Evolutionary conservation across 92 coral and sea anemone species (phyloP).

Genomic region (Isaurus tuberculatus): DNA sequence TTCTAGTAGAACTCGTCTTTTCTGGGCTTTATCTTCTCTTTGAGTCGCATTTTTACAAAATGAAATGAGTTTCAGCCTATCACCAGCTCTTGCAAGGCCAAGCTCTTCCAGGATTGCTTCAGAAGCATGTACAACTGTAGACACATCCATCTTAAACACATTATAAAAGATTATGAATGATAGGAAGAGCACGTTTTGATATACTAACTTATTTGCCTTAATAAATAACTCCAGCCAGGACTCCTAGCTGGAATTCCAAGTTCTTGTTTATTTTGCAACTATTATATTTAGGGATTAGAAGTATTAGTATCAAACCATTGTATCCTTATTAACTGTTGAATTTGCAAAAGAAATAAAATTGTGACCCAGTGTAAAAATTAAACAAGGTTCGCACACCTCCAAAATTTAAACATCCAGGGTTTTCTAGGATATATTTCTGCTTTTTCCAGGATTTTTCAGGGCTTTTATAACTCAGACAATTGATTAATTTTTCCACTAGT

Average conservation of each 20-base stretch:
- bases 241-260: too few relatives aligned
- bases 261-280: too few relatives aligned
- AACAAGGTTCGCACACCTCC: not conserved
- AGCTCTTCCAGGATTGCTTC: conserved; percentile 52
- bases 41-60: conserved; percentile 22
- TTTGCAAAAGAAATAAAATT: not conserved
- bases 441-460: not conserved
- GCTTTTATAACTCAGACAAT: not conserved
- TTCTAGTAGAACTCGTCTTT: conserved; percentile 48
- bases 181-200: not conserved
- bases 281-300: too few relatives aligned
- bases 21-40: conserved; percentile 3
- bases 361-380: not conserved
- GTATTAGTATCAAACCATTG: not conserved
- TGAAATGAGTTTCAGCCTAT: conserved; percentile 54
- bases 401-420: too few relatives aligned
- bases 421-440: too few relatives aligned
- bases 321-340: not conserved
- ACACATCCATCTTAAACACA: conserved; percentile 63
- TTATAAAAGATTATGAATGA: not conserved
- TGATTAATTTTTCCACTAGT: not conserved
- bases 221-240: too few relatives aligned
- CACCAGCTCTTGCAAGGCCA: conserved; percentile 64
- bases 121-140: conserved; percentile 51
- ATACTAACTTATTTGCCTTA: too few relatives aligned